These are phyloP conservation scores for Rapana venosa DNA, from an alignment of 2,888 invertebrate genomes.

Conservation along the genomic window DNA sequence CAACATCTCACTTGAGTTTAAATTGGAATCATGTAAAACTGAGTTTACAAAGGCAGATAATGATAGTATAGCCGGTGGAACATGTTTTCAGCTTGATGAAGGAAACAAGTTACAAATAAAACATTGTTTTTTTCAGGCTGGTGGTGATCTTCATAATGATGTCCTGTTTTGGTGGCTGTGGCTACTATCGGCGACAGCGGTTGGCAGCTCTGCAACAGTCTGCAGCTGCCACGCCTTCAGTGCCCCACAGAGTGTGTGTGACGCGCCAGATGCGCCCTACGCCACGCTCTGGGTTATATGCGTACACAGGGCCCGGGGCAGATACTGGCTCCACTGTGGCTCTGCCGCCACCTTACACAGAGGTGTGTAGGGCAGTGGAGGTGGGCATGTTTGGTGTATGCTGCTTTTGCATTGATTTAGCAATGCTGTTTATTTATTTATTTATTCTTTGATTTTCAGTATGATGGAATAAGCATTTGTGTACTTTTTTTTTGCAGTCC, in stretches of 20 bases:
- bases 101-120: neutral
- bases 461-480: neutral
- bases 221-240: constrained; percentile 28
- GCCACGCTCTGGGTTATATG: constrained; percentile 43
- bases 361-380: constrained; percentile 52
- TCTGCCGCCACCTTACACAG: constrained; percentile 64
- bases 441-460: neutral
- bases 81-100: too few species aligned
- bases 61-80: too few species aligned
- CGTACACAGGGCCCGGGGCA: constrained; percentile 51
- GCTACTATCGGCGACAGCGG: constrained; percentile 73
- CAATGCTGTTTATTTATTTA: neutral
- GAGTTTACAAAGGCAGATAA: too few species aligned
- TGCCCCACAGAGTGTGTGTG: constrained; percentile 47
- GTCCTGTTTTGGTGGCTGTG: constrained; percentile 76
- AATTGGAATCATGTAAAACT: too few species aligned
- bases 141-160: constrained; percentile 71
- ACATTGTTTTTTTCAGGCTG: constrained; percentile 60
- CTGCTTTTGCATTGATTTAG: neutral
- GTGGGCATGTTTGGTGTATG: neutral
- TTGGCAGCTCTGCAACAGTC: constrained; percentile 49
- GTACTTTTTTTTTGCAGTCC: neutral
- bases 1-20: too few species aligned
- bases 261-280: constrained; percentile 44
- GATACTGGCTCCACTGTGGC: constrained; percentile 45